Base-by-base conservation (phyloP, 2,888 invertebrate genomes). In the Scaptomyza polygonia region DNA sequence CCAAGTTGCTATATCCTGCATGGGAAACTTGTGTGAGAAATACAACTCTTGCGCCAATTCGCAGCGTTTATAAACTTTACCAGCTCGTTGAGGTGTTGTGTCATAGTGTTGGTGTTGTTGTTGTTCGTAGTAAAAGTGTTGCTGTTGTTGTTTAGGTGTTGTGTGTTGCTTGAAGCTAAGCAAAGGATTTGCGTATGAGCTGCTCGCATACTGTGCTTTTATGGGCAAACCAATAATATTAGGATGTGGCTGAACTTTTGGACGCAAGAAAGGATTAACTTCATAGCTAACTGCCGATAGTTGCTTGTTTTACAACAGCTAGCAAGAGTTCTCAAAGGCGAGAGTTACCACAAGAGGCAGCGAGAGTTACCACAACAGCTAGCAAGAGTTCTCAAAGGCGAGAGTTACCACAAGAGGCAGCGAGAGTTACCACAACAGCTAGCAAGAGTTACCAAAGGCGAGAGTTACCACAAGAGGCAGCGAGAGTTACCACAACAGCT, bases 1-100 rank as follows among this genome's bases (percentile, higher is more conserved):
- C 95, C 95, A 95, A 14, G 93, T 94, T 42, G 94, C 91, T 67
- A 94, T 86, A 79, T 93, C 91, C 44, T 93, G 92, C 61, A 90
- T 91, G 7, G 93, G 91, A 62, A 95, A 91, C 29, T 93, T 93
- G 79, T 95, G 93, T 53, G 91, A 91, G 67, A 91, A 90, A 62
- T 91, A 90, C 51, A 96, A 92, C 78, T 95, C 95, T 62, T 93
- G 92, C 27, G 95, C 96, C 67, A 96, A 92, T 84, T 95, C 95
- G 90, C 96, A 96, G 59, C 94, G 93, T 40, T 94, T 93, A 92
- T 94, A 95, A 57, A 95, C 90, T 91, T 93, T 94, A 76, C 90
- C 89, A 70, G 79, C 68, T 63, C 70, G 69, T 40, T 61, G 62
- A 27, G 61, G 63, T 72, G 69, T 72, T 32, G 67, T 76, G 59